Conservation (phyloP, 1,140 invertebrate genomes). For the Meloidogyne chitwoodi region DNA sequence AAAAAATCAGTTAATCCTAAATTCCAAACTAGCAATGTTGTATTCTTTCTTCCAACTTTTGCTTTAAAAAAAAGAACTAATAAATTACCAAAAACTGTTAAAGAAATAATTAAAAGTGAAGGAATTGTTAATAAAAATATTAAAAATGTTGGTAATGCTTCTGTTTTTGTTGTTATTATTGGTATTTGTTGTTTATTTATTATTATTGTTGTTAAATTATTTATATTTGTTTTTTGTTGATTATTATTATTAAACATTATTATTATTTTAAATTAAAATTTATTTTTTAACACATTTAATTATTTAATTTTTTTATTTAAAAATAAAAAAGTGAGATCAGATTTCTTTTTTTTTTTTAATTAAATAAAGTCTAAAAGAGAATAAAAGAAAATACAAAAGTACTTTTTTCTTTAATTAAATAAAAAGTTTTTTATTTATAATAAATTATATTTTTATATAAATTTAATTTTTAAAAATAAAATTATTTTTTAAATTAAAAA, state of each 20-base stretch:
- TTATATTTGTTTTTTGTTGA: too few relatives aligned
- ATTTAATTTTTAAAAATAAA: too few relatives aligned
- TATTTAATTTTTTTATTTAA: too few relatives aligned
- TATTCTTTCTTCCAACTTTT: constrained; percentile 56
- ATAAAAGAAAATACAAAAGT: too few relatives aligned
- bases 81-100: constrained; percentile 58
- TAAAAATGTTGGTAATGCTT: constrained; percentile 30
- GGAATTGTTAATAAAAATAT: constrained; percentile 50
- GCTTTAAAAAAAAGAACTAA: constrained; percentile 57
- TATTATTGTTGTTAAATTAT: neutral
- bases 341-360: too few relatives aligned
- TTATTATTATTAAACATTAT: neutral
- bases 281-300: too few relatives aligned
- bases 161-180: neutral
- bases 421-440: too few relatives aligned
- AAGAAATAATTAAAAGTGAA: constrained; percentile 52
- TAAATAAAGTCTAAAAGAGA: too few relatives aligned
- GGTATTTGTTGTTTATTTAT: neutral
- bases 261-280: too few relatives aligned
- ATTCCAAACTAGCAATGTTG: constrained; percentile 58
- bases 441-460: too few relatives aligned
- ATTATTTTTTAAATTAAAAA: neutral
- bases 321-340: too few relatives aligned
- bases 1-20: constrained; percentile 62
- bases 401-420: too few relatives aligned